Percentiles rank a stretch among this genome's conserved stretches.
Conservation (phyloP, 2,797 vertebrate genomes). For the Lithobates pipiens region DNA sequence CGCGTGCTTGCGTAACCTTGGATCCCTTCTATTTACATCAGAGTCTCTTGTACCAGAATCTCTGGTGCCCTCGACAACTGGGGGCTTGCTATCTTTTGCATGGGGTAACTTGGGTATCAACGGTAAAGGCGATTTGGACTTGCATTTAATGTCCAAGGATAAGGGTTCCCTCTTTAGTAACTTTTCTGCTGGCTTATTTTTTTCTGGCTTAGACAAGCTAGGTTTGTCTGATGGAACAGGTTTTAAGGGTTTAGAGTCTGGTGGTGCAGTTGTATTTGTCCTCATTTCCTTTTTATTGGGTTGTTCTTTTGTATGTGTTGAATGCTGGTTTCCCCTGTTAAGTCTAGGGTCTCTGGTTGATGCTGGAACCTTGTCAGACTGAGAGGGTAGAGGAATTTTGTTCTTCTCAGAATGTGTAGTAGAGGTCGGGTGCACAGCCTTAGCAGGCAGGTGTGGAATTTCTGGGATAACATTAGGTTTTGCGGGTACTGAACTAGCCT, state of each 20-base stretch:
- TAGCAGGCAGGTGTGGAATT: conserved; percentile 70
- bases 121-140: conserved; percentile 86
- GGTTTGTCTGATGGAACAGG: conserved; percentile 76
- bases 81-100: conserved; percentile 75
- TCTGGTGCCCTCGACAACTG: conserved; percentile 74
- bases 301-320: conserved; percentile 84
- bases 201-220: conserved; percentile 77
- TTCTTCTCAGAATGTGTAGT: conserved; percentile 73
- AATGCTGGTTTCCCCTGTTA: conserved; percentile 78
- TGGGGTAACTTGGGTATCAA: conserved; percentile 78
- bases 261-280: conserved; percentile 64
- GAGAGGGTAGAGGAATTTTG: conserved; percentile 74
- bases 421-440: conserved; percentile 72
- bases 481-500: conserved; percentile 70
- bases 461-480: conserved; percentile 71
- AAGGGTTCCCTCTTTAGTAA: conserved; percentile 81
- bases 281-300: conserved; percentile 79
- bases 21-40: conserved; percentile 88
- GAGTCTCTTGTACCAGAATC: conserved; percentile 68
- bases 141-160: conserved; percentile 78
- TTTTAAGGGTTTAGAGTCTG: conserved; percentile 79
- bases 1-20: conserved; percentile 86
- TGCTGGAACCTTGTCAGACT: conserved; percentile 78
- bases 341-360: conserved; percentile 91
- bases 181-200: conserved; percentile 78